phyloP scores from a whole-genome alignment of 2,113 vertebrate genomes.

The Crotophaga sulcirostris region DNA sequence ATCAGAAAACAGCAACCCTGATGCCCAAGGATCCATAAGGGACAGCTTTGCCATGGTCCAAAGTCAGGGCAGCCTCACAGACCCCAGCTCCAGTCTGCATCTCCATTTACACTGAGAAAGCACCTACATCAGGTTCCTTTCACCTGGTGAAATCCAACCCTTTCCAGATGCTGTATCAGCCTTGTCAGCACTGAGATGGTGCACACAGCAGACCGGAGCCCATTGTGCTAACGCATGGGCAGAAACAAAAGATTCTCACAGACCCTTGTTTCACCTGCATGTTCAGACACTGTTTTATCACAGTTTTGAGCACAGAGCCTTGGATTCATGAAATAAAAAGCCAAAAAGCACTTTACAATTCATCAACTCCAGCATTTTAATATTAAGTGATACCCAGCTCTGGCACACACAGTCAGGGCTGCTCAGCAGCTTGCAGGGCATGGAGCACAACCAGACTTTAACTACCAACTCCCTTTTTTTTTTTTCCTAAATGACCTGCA shows the following conservation, averaged over 20 bases:
- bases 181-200: background rate
- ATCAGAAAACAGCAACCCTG: background rate
- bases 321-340: background rate
- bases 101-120: background rate
- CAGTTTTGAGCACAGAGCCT: background rate
- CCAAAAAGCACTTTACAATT: background rate
- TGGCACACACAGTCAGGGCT: rapidly evolving
- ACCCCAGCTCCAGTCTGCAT: rapidly evolving
- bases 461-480: background rate
- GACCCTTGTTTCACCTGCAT: rapidly evolving
- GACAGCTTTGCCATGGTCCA: background rate
- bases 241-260: background rate
- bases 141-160: background rate
- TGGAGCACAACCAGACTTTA: background rate
- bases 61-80: rapidly evolving
- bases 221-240: background rate
- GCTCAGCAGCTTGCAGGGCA: background rate
- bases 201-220: background rate
- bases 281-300: rapidly evolving
- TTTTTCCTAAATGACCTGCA: background rate
- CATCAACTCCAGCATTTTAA: background rate
- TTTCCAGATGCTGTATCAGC: background rate
- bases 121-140: background rate
- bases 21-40: rapidly evolving
- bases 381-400: background rate